These are phyloP conservation scores for Plestiodon gilberti DNA, from an alignment of 2,113 vertebrate genomes.

Conservation along the genomic window DNA sequence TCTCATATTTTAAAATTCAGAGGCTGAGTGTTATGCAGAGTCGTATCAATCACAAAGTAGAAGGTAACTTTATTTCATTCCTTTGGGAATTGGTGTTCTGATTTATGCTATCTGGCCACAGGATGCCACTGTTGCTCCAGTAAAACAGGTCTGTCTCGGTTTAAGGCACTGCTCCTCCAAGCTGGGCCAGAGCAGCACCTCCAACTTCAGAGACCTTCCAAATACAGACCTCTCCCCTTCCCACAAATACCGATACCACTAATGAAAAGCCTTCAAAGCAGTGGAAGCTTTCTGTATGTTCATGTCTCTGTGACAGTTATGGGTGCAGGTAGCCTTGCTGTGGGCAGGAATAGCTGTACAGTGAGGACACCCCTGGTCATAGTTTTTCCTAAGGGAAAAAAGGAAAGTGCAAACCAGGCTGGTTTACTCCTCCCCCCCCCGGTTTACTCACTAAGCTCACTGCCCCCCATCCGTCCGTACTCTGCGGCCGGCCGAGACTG, in stretches of 20 bases:
- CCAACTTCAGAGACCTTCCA: not conserved
- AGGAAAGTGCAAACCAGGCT: no score
- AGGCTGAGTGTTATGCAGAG: not conserved
- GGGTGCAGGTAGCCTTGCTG: not conserved
- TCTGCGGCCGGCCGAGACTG: no score
- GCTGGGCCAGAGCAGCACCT: rapidly evolving
- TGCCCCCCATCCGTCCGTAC: no score
- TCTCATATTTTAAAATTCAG: not conserved
- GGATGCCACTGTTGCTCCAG: slow-evolving; percentile 69
- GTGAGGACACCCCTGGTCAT: not conserved
- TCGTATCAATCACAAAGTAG: not conserved
- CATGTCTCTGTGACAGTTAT: not conserved
- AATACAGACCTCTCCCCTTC: slow-evolving; percentile 5
- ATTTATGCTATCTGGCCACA: slow-evolving; percentile 59
- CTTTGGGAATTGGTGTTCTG: not conserved
- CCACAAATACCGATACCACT: not conserved
- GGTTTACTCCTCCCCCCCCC: no score
- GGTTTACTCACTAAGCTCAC: no score
- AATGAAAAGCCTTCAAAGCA: not conserved
- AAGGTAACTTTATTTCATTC: not conserved
- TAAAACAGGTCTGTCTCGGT: not conserved
- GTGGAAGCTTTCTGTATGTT: not conserved
- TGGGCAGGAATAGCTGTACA: not conserved
- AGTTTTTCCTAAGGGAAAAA: not conserved
- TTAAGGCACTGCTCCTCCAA: not conserved